Conservation (phyloP, 1,140 invertebrate species). For the Neodiprion lecontei region DNA sequence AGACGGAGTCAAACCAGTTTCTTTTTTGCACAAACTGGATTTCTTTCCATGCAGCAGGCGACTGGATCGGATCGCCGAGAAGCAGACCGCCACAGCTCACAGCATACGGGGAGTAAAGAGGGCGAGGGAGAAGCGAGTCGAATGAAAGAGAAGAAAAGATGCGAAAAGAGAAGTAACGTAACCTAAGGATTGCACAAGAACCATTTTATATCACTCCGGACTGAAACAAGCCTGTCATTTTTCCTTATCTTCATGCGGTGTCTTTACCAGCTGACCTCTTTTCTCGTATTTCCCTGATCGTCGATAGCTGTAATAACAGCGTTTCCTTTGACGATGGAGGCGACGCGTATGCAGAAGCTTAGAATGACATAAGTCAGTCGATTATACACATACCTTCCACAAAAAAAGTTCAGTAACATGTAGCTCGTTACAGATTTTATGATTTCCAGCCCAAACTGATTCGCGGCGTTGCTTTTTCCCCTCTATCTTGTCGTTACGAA, state of each 20-base stretch:
- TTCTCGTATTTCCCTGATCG: neutral
- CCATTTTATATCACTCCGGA: too few species aligned
- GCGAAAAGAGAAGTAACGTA: neutral
- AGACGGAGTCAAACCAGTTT: conserved; percentile 4
- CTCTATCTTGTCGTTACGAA: too few species aligned
- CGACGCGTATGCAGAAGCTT: too few species aligned
- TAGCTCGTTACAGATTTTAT: too few species aligned
- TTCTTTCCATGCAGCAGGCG: neutral
- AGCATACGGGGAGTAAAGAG: neutral
- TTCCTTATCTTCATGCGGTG: neutral
- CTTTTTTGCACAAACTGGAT: conserved; percentile 7
- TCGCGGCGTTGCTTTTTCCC: too few species aligned
- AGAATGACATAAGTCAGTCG: too few species aligned
- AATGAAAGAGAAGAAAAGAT: neutral
- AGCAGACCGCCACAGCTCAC: neutral
- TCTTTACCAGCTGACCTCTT: neutral
- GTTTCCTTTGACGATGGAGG: too few species aligned
- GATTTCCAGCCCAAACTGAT: too few species aligned
- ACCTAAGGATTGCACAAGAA: neutral
- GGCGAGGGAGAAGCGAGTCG: neutral
- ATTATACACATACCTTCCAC: too few species aligned
- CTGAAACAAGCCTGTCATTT: neutral
- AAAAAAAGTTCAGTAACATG: too few species aligned
- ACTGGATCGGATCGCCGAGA: conserved; percentile 1
- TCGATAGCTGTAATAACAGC: too few species aligned